Base-by-base conservation (phyloP, 2,797 vertebrate species). In the Parauchenoglanis punctatus region DNA sequence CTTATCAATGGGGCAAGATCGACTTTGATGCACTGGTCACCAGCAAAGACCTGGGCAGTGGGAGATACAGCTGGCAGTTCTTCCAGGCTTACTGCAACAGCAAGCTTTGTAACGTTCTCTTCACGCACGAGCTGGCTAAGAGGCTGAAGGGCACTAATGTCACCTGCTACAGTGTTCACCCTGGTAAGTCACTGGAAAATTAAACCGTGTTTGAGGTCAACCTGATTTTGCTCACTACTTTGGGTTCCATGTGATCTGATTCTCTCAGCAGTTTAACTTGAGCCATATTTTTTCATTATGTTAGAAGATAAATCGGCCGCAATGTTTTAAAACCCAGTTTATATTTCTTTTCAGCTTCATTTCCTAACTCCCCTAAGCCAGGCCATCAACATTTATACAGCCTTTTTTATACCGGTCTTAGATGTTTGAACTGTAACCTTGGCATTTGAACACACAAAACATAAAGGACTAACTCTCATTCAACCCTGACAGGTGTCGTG, bases 91-190 rank as follows among this genome's bases (percentile, higher is more conserved):
- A 96, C 92, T 95, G 94, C 91, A 95, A 89, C 93, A 96, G 95
- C 72, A 96, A 96, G 59, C 92, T 96, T 61, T 95, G 95, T 52
- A 96, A 96, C 35, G 86, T 94, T 15, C 94, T 96, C 35, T 96
- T 96, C 91, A 95, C 93, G 2, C 92, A 93, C 0, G 94, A 96
- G 84, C 92, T 96, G 18, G 93, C 94, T 65, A 94, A 91, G 86
- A 93, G 93, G 85, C 91, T 95, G 85, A 90, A 86, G 13, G 94
- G 95, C 12, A 91, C 91, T 58, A 85, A 84, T 1, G 92, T 96
- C 85, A 94, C 94, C 84, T 94, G 95, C 86, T 96, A 94, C 94
- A 94, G 94, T 73, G 91, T 96, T 61, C 95, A 96, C 82, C 95
- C 96, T 89, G 95, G 94, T 94, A 82, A 85, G 91, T 92, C 58